Base-by-base conservation (phyloP, 2,888 invertebrate genomes). In the Tachina grossa region DNA sequence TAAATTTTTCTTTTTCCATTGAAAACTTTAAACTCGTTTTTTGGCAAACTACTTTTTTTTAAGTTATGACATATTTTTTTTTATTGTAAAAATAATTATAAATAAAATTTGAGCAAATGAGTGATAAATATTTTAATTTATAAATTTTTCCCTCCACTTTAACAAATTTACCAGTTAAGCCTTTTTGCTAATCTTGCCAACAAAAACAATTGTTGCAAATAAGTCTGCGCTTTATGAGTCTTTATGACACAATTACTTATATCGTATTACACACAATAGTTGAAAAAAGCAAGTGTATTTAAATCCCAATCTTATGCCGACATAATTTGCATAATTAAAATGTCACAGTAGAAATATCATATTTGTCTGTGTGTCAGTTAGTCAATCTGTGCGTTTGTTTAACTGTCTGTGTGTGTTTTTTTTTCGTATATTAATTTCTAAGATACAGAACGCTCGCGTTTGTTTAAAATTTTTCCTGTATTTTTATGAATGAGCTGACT, bases 261-360 rank as follows among this genome's bases (percentile, higher is more conserved):
- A 82, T 81, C 76, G 49, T 51, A 68, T 84, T 83, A 72, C 83
- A 71, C 51, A 14, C 51, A 66, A 74, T 80, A 72, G 78, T 69
- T 43, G 51, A 31, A 4, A 31, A 31, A 69, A 53, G 45, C 51
- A 59, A 79, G 39, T 72, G 65, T 66, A 72, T 72, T 65, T 66
- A 55, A 81, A 68, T 80, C 59, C 11, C 16, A 74, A 84, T 71
- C 72, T 72, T 55, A 77, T 77, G 39, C 76, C 81, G 84, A 61
- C 55, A 82, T 82, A 77, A 81, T 84, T 82, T 82, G 68, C 82
- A 77, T 81, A 82, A 84, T 81, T 81, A 81, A 83, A 72, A 76
- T 76, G 72, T 72, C 80, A 76, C 31, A 81, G 59, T 57, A 71
- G 31, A 66, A 76, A 81, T 72, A 39, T 14, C 45, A 53, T 16